phyloP scores from a whole-genome alignment of 2,113 vertebrate genomes.

The Rhynchomys soricoides region DNA sequence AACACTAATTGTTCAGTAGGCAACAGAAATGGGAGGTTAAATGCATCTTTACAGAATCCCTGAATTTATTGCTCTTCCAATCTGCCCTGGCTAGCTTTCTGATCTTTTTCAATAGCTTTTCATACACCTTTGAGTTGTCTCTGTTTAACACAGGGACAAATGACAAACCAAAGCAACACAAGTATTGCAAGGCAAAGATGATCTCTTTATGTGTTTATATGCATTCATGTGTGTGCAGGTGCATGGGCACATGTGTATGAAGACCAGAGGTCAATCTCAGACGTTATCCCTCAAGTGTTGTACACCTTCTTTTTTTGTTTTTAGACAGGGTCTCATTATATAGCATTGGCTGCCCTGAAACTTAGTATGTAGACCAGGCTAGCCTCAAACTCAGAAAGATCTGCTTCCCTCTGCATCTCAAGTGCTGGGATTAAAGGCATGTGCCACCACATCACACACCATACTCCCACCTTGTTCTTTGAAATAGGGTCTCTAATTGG shows the following conservation, averaged over 20 bases:
- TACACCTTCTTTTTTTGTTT: background rate
- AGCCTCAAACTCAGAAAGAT: background rate
- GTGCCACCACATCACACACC: background rate
- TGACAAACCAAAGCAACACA: background rate
- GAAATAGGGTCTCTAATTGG: background rate
- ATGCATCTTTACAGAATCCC: fast-evolving
- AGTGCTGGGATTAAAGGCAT: background rate
- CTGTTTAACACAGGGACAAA: background rate
- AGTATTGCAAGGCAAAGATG: background rate
- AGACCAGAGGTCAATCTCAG: background rate
- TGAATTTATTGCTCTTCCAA: background rate
- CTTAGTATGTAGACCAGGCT: background rate
- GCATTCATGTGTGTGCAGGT: background rate
- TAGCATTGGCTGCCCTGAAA: background rate
- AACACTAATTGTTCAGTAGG: background rate
- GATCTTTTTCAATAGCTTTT: background rate
- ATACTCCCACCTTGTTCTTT: background rate
- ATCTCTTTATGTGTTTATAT: background rate
- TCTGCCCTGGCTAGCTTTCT: background rate
- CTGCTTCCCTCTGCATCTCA: background rate
- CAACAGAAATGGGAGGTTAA: fast-evolving
- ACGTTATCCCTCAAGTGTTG: too few relatives aligned
- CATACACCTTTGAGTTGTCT: background rate
- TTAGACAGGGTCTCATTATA: background rate
- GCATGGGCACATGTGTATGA: background rate